Conservation (phyloP, 2,797 vertebrate genomes). For the Argentina silus region DNA sequence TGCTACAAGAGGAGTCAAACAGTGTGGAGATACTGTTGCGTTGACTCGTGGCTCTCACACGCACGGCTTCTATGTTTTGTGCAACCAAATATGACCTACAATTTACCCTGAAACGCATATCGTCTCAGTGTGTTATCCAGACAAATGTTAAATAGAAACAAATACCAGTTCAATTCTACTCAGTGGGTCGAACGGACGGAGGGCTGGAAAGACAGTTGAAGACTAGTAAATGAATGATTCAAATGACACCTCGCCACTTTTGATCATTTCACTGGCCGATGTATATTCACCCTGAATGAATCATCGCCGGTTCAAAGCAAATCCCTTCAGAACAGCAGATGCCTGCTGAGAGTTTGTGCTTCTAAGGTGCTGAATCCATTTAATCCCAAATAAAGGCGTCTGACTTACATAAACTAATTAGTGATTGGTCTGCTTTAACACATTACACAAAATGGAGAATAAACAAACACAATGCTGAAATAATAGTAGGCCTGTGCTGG, state of each 20-base stretch:
- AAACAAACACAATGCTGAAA: neutral
- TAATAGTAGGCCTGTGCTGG: too few relatives aligned
- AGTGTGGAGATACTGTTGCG: conserved; percentile 20
- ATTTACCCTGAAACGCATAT: conserved; percentile 20
- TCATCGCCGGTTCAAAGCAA: conserved; percentile 69
- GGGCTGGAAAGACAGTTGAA: conserved; percentile 26
- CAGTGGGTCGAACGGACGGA: conserved; percentile 21
- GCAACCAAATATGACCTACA: conserved; percentile 21
- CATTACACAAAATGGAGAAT: conserved; percentile 43
- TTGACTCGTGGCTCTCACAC: conserved; percentile 14
- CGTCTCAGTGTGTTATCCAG: conserved; percentile 37
- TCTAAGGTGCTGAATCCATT: conserved; percentile 38
- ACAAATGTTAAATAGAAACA: conserved; percentile 51
- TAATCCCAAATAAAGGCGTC: conserved; percentile 58
- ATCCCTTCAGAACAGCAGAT: conserved; percentile 28
- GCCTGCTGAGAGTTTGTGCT: conserved; percentile 64
- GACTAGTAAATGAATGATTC: conserved; percentile 67
- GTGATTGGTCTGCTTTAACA: conserved; percentile 55
- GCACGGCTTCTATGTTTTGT: neutral
- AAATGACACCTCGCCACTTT: conserved; percentile 74
- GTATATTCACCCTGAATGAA: conserved; percentile 77
- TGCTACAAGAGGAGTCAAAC: conserved; percentile 27
- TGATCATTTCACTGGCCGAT: conserved; percentile 70
- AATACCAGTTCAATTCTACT: conserved; percentile 33
- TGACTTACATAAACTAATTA: conserved; percentile 81